Percentiles rank a stretch among this genome's conserved stretches.
Evolutionary conservation across 2,888 invertebrate genomes (phyloP).

Genomic region (Calameuta pallipes): DNA sequence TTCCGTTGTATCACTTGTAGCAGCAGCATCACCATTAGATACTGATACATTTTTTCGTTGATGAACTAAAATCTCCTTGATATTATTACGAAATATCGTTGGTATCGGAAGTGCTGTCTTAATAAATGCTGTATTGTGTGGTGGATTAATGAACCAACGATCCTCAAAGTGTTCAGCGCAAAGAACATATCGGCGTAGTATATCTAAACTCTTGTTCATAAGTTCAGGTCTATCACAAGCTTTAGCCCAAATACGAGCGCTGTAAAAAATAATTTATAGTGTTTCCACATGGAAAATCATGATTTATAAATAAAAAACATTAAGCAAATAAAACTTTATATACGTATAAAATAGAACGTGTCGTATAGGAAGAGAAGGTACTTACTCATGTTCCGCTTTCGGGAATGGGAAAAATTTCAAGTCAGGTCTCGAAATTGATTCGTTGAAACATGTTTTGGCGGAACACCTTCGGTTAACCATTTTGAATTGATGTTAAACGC

Average conservation of each 20-base stretch:
- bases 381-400: conserved; percentile 1
- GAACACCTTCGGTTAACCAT: conserved; percentile 27
- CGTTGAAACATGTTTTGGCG: conserved; percentile 32
- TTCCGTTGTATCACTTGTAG: neutral
- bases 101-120: neutral
- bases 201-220: conserved; percentile 20
- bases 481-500: neutral
- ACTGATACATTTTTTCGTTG: neutral
- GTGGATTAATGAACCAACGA: conserved; percentile 28
- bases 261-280: neutral
- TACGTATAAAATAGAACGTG: neutral
- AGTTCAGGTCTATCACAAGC: conserved; percentile 7
- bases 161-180: conserved; percentile 33
- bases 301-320: neutral
- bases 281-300: neutral
- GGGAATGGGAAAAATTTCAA: conserved; percentile 23
- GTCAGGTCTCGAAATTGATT: conserved; percentile 24
- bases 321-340: neutral
- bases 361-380: neutral
- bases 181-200: conserved; percentile 21
- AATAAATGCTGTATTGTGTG: conserved; percentile 25
- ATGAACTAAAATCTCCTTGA: neutral
- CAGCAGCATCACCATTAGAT: neutral
- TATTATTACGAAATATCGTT: conserved; percentile 2
- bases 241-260: neutral